phyloP scores from a whole-genome alignment of 2,888 invertebrate genomes.

The Noctua comes region DNA sequence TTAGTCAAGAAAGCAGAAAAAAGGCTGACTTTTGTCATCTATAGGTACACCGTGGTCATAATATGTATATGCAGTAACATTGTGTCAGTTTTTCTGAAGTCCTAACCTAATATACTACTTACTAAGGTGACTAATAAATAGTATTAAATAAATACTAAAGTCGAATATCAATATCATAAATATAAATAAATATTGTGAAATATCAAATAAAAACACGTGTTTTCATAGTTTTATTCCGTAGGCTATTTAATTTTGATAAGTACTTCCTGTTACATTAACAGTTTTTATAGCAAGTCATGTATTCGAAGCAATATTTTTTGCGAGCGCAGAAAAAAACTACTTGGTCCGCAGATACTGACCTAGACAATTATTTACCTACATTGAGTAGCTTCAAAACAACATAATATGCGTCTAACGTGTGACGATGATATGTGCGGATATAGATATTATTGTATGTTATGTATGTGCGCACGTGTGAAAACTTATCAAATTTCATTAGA shows the following conservation, averaged over 20 bases:
- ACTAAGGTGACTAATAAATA: neutral
- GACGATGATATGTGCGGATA: constrained; percentile 10
- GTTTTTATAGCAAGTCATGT: constrained; percentile 22
- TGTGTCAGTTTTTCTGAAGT: neutral
- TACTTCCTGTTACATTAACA: constrained; percentile 28
- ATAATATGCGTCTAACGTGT: neutral
- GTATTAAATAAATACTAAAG: neutral
- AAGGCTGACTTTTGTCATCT: neutral
- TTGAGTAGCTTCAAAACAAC: constrained; percentile 9
- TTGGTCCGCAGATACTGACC: constrained; percentile 34
- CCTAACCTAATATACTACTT: neutral
- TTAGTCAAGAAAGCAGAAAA: neutral
- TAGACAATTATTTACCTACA: constrained; percentile 36
- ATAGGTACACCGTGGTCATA: too few relatives aligned
- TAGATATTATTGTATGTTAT: neutral
- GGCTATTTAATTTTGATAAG: constrained; percentile 8
- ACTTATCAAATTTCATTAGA: neutral
- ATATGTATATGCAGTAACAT: neutral
- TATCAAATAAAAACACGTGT: constrained; percentile 23
- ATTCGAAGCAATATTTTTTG: constrained; percentile 30
- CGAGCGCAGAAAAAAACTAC: neutral
- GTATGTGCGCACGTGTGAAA: neutral
- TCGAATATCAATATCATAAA: neutral
- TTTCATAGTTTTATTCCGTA: neutral
- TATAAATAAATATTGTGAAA: constrained; percentile 14